phyloP scores from a whole-genome alignment of 1,140 invertebrate species.

The Cydia pomonella region DNA sequence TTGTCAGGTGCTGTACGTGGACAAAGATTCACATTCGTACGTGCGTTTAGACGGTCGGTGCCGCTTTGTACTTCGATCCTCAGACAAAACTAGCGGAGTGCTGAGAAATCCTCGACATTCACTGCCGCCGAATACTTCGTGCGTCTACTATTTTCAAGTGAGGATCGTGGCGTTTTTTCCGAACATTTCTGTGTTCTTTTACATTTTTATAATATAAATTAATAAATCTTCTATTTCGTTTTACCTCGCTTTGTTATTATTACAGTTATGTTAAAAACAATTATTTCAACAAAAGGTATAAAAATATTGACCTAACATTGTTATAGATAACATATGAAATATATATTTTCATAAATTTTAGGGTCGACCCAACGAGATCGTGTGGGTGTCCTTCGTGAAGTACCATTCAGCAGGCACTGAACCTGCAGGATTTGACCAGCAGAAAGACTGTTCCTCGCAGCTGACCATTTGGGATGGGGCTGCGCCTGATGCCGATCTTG shows the following conservation, averaged over 20 bases:
- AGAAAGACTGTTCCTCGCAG: conserved; percentile 86
- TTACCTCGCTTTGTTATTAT: not conserved
- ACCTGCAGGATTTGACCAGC: conserved; percentile 83
- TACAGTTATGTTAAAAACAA: not conserved
- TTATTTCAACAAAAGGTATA: too few relatives aligned
- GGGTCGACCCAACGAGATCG: conserved; percentile 87
- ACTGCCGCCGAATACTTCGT: conserved; percentile 89
- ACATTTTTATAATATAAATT: not conserved
- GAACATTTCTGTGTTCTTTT: not conserved
- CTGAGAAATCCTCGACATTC: conserved; percentile 88
- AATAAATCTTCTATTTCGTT: conserved; percentile 28
- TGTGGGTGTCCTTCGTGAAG: conserved; percentile 92
- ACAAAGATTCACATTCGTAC: conserved; percentile 87
- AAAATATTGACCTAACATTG: too few relatives aligned
- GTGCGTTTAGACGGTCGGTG: conserved; percentile 87
- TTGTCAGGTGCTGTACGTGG: conserved; percentile 86
- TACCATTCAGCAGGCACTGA: conserved; percentile 87
- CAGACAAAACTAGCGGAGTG: conserved; percentile 87
- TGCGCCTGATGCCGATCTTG: conserved; percentile 71
- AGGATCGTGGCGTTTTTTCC: conserved; percentile 3
- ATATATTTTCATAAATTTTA: conserved; percentile 51
- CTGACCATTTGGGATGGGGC: conserved; percentile 89
- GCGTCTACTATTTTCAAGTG: conserved; percentile 88
- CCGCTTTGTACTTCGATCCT: conserved; percentile 88
- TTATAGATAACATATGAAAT: too few relatives aligned